Evolutionary conservation across 2,888 invertebrate genomes (phyloP).

Genomic region (Nemoura dubitans): DNA sequence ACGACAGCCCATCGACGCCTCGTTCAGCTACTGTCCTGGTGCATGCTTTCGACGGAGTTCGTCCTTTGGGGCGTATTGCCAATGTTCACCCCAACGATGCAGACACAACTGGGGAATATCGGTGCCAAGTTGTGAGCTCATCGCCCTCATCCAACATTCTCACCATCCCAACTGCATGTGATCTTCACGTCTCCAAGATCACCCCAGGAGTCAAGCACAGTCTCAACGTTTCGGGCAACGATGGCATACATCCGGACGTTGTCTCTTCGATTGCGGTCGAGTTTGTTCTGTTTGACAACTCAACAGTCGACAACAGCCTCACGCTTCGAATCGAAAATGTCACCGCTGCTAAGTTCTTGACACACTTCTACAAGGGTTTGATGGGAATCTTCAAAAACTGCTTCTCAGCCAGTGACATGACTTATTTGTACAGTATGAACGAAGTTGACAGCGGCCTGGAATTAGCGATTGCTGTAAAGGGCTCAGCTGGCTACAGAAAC

Average conservation of each 20-base stretch:
- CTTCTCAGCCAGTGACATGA: constrained; percentile 70
- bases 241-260: constrained; percentile 88
- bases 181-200: constrained; percentile 78
- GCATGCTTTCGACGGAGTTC: constrained; percentile 69
- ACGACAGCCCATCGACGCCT: constrained; percentile 88
- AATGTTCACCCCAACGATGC: constrained; percentile 92
- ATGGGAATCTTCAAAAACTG: constrained; percentile 75
- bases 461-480: constrained; percentile 74
- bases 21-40: constrained; percentile 84
- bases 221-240: constrained; percentile 85
- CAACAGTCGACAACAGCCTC: constrained; percentile 83
- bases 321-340: constrained; percentile 79
- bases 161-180: constrained; percentile 78
- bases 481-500: constrained; percentile 65
- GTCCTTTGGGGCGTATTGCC: constrained; percentile 85
- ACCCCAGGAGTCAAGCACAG: constrained; percentile 71
- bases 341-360: constrained; percentile 79
- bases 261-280: constrained; percentile 86
- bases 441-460: constrained; percentile 74
- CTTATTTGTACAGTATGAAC: constrained; percentile 78
- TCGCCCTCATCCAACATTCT: constrained; percentile 67
- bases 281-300: constrained; percentile 81
- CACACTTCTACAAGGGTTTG: constrained; percentile 77
- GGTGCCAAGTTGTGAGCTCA: constrained; percentile 79
- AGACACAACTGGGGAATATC: constrained; percentile 89